Base-by-base conservation (phyloP, 2,888 invertebrate species). In the Ethmia dodecea region DNA sequence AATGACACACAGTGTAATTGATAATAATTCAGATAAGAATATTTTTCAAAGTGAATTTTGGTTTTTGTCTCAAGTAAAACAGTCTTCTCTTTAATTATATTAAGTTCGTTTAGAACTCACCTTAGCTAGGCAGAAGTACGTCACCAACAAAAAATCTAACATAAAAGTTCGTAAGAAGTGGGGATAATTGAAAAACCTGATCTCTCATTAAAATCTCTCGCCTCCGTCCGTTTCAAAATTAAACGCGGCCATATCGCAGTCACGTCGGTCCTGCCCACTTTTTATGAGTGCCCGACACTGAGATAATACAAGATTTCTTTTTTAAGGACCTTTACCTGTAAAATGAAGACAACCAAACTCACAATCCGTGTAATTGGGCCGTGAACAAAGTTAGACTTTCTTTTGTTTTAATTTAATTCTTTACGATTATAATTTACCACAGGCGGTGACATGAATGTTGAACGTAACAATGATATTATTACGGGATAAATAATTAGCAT, bases 191-290 rank as follows among this genome's bases (percentile, higher is more conserved):
- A 80, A 84, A 83, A 83, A 69, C 69, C 77, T 71, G 78, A 83
- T 83, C 81, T 80, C 75, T 81, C 81, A 81, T 83, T 83, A 83
- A 81, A 81, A 81, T 81, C 83, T 78, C 70, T 70, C 71, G 70
- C 61, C 65, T 64, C 56, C 71, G 70, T 72, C 73, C 76, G 71
- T 69, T 78, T 70, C 60, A 64, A 63, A 75, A 79, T 77, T 75
- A 77, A 78, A 68, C 63, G 64, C 64, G 62, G 71, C 51, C 75
- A 76, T 75, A 80, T 77, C 79, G 75, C 67, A 73, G 80, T 78
- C 80, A 79, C 80, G 80, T 77, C 63, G 61, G 49, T 54, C 45
- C 49, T 43, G 47, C 49, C 26, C 56, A 65, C 42, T 67, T 56
- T 72, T 77, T 75, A 73, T 68, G 70, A 60, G 51, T 55, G 43